Evolutionary conservation across 2,888 invertebrate genomes (phyloP).

Genomic region (Xestia ashworthii): DNA sequence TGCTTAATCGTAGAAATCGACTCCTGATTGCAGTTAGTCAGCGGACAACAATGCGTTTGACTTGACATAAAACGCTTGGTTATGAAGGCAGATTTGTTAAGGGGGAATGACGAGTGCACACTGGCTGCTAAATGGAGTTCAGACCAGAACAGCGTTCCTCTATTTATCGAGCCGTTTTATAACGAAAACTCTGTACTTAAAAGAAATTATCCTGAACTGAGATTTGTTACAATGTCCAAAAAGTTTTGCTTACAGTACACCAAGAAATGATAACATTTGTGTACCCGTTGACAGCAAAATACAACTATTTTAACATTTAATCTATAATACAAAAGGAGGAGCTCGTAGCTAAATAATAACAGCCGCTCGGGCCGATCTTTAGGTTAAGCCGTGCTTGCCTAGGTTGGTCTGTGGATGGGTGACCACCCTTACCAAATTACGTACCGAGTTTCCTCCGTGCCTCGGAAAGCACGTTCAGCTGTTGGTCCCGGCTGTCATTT

Average conservation of each 20-base stretch:
- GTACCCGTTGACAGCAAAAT: not conserved
- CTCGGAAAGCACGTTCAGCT: too few species aligned
- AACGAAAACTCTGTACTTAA: too few species aligned
- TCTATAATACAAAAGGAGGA: too few species aligned
- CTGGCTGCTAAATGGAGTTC: not conserved
- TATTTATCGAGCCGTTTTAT: not conserved
- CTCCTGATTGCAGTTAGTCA: conserved; percentile 28
- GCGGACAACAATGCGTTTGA: conserved; percentile 18
- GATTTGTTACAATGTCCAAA: not conserved
- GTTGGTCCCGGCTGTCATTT: too few species aligned
- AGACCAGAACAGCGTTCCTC: not conserved
- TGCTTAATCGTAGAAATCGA: conserved; percentile 47
- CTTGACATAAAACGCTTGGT: not conserved
- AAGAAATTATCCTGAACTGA: not conserved
- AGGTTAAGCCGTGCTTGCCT: too few species aligned
- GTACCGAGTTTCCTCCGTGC: too few species aligned
- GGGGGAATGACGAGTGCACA: not conserved
- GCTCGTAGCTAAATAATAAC: too few species aligned
- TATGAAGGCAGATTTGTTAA: not conserved
- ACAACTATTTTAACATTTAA: too few species aligned
- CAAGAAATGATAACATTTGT: too few species aligned
- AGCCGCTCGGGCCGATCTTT: too few species aligned
- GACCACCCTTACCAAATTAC: too few species aligned
- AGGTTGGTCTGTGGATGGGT: too few species aligned
- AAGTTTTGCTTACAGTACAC: not conserved